phyloP scores from a whole-genome alignment of 2,113 vertebrate genomes.

The Amphiprion ocellaris region DNA sequence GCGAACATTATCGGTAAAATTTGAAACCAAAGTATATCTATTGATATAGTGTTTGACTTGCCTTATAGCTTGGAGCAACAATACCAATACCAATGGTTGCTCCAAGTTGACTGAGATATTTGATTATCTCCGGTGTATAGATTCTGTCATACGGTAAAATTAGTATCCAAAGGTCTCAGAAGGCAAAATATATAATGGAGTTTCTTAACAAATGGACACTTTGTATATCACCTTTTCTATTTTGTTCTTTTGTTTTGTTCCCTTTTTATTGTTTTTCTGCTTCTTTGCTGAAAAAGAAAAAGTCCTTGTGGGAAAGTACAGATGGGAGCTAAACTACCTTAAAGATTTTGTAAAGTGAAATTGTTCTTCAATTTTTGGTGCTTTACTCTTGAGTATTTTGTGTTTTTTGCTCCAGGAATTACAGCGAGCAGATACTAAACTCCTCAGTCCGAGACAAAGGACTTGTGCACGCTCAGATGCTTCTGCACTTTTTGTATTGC shows the following conservation, averaged over 20 bases:
- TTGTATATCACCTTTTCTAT: too few relatives aligned
- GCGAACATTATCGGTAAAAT: too few relatives aligned
- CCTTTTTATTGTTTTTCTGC: neutral
- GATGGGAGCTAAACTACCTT: conserved; percentile 4
- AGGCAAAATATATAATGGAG: too few relatives aligned
- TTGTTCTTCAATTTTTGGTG: neutral
- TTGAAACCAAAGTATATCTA: too few relatives aligned
- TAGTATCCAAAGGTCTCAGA: too few relatives aligned
- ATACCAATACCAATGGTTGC: too few relatives aligned
- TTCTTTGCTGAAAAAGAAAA: neutral
- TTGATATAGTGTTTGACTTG: too few relatives aligned
- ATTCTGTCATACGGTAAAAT: too few relatives aligned
- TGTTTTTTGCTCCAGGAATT: conserved; percentile 34
- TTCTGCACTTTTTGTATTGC: neutral
- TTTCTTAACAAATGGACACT: too few relatives aligned
- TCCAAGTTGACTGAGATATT: too few relatives aligned
- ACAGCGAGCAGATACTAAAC: conserved; percentile 2
- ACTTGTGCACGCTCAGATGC: conserved; percentile 5
- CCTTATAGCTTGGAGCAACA: too few relatives aligned
- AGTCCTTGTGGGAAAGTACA: neutral
- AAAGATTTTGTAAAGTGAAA: neutral
- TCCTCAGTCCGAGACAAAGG: conserved; percentile 2
- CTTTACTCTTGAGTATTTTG: neutral
- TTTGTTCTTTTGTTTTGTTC: neutral
- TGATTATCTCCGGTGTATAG: too few relatives aligned